Evolutionary conservation across 2,888 invertebrate species (phyloP), one percentile per base, ranked within the genome.

Genomic region (Limnephilus marmoratus): DNA sequence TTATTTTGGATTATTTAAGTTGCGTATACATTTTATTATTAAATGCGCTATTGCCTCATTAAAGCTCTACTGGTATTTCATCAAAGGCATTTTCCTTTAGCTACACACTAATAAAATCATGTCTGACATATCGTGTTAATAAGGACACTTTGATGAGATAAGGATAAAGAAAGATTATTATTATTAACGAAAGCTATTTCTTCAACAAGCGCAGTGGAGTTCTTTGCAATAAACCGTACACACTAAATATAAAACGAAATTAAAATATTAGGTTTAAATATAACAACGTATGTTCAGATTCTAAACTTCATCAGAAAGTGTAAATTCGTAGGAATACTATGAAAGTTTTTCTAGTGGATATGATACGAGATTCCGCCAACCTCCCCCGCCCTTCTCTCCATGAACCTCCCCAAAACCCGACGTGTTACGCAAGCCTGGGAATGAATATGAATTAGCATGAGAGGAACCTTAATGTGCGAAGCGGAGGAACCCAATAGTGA

Each of bases 381-480:
- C 24, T 9, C n/a, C 18, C 9, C 24, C 68, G 4, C 24, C 15
- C 18, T 5, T 4, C 68, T 9, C 5, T 5, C 4, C 68, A 1
- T 5, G 7, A 1, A 7, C 24, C 9, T 9, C 68, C 68, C 68
- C 68, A 24, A 24, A 68, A 68, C 68, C 24, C 68, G 68, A 68
- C 68, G 68, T 68, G 68, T 68, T 68, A 68, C 68, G 24, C 68
- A 68, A 68, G 68, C 24, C 68, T 68, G 68, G 68, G 68, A 68
- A 68, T 68, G 68, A 68, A 68, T 68, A 68, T 68, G 68, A 68
- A 68, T 68, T 68, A 68, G 24, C 68, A 68, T 68, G 68, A 68
- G 68, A 68, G 68, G 68, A 68, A 68, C 68, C 68, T 68, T 68
- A 68, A n/a, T 68, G 68, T 68, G 68, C 68, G 68, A 68, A 68